phyloP scores from a whole-genome alignment of 2,113 vertebrate genomes.

The Gila orcuttii region DNA sequence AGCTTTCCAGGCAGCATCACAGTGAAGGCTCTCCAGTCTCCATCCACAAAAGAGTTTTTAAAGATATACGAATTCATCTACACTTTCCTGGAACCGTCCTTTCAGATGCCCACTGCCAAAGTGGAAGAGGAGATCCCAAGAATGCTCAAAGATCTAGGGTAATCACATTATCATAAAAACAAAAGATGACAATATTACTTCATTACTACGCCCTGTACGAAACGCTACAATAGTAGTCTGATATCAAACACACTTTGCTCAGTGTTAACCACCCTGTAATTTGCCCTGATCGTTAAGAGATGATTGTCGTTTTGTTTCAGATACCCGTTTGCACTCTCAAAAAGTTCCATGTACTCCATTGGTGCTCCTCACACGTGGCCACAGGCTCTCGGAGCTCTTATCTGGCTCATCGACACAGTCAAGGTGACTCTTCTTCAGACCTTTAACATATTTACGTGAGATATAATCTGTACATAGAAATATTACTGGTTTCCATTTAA shows the following conservation, averaged over 20 bases:
- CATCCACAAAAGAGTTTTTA: slow-evolving; percentile 93
- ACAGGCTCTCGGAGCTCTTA: slow-evolving; percentile 88
- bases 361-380: slow-evolving; percentile 97
- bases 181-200: not conserved
- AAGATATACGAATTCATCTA: slow-evolving; percentile 95
- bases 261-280: not conserved
- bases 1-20: slow-evolving; percentile 82
- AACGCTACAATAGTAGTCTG: not conserved
- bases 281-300: not conserved
- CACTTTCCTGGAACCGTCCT: slow-evolving; percentile 84
- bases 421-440: slow-evolving; percentile 78
- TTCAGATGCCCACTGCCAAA: slow-evolving; percentile 87
- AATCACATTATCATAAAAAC: slow-evolving; percentile 48
- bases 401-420: slow-evolving; percentile 91
- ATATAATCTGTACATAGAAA: not conserved
- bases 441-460: not conserved
- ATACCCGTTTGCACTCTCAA: slow-evolving; percentile 92
- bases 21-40: slow-evolving; percentile 89
- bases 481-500: not conserved
- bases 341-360: slow-evolving; percentile 96
- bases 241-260: not conserved
- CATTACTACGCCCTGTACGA: not conserved
- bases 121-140: slow-evolving; percentile 94
- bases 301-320: slow-evolving; percentile 63
- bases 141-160: slow-evolving; percentile 90